phyloP scores from a whole-genome alignment of 2,113 vertebrate genomes.

The Tursiops truncatus region DNA sequence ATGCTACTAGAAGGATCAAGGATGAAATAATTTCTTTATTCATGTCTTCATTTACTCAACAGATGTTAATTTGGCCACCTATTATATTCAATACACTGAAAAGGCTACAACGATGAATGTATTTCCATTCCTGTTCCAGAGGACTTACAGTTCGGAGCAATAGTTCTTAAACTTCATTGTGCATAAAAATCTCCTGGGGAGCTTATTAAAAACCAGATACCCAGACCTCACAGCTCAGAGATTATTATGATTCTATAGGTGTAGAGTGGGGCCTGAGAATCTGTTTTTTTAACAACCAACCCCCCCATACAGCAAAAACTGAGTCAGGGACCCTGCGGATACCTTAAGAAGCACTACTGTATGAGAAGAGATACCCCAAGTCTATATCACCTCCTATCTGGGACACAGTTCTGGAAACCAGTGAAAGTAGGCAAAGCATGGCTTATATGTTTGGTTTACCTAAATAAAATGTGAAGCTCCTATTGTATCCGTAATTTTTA shows the following conservation, averaged over 20 bases:
- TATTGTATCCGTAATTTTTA: neutral
- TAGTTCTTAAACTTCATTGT: slow-evolving; percentile 27
- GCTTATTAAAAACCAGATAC: slow-evolving; percentile 38
- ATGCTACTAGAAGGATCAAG: slow-evolving; percentile 10
- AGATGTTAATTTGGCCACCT: neutral
- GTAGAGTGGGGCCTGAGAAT: neutral
- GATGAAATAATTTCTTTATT: slow-evolving; percentile 42
- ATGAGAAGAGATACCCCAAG: neutral
- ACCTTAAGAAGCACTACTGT: neutral
- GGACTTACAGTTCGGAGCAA: neutral
- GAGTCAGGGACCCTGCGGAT: neutral
- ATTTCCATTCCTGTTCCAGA: neutral
- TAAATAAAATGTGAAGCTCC: neutral
- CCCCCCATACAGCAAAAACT: neutral
- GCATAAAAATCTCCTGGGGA: slow-evolving; percentile 23
- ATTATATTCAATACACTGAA: neutral
- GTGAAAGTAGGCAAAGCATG: neutral
- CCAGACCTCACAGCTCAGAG: neutral
- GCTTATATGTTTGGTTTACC: neutral
- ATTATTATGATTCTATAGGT: neutral
- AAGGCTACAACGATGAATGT: neutral
- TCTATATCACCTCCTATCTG: neutral
- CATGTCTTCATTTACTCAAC: slow-evolving; percentile 19
- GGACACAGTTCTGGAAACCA: neutral
- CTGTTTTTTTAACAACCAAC: neutral